Evolutionary conservation across 2,888 invertebrate species (phyloP), one percentile per base, ranked within the genome.

Genomic region (Drepana falcataria): DNA sequence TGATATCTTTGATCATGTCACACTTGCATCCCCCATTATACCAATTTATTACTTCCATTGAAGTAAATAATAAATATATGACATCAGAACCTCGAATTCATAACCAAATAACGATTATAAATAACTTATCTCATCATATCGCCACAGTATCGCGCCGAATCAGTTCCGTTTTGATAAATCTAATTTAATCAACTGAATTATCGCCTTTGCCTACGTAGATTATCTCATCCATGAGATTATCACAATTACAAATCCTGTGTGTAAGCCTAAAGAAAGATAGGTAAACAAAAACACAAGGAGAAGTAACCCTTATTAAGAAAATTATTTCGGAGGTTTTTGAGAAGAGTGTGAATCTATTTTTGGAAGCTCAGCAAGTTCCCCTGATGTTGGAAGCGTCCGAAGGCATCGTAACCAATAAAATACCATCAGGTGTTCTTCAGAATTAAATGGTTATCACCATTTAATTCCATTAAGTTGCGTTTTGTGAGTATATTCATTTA

Each of bases 61-160:
- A 7, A 34, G 35, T 54, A 51, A 56, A 21, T 41, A 41, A 52
- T 55, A 53, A 58, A 53, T 37, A 51, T 9, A 44, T 54, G 54
- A 53, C 54, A 48, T 54, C 54, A 58, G 34, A 41, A 3, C 9
- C 44, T 6, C 44, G 4, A 49, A 21, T 5, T 9, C 1, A 7
- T 21, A 49, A 37, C 5, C 37, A 48, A 37, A 47, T 53, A 56
- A 52, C 49, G 51, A 57, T 58, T 56, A 60, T 60, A 56, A 55
- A 55, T 55, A 55, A 52, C 49, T 51, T 56, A 55, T 57, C 55
- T 56, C 54, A 48, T 52, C 55, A 47, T 58, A 58, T 60, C 56
- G 49, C 44, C 34, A 47, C 6, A 41, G 51, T 57, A 55, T 56
- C 3, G 47, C 69, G 68, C 68, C 56, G 63, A 68, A 68, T 65